Percentiles rank a stretch among this genome's conserved stretches.
These are phyloP conservation scores for Gallinago jamesoni DNA, from an alignment of 2,113 vertebrate genomes.

Conservation along the genomic window DNA sequence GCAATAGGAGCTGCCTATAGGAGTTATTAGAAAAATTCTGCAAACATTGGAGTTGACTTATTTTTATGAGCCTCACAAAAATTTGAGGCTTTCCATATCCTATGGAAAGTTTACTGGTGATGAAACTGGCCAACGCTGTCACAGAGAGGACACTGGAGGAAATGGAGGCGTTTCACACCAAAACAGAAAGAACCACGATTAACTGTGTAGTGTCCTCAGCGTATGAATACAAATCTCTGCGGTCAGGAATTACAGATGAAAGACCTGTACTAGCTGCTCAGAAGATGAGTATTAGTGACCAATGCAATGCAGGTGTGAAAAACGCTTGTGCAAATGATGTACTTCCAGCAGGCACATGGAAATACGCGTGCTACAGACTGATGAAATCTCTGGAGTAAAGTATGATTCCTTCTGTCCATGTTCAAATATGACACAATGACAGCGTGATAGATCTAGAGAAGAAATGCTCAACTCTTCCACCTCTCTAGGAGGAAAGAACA, in stretches of 20 bases:
- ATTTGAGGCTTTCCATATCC: background rate
- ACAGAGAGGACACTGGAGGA: background rate
- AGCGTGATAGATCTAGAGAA: background rate
- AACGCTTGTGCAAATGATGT: background rate
- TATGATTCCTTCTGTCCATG: fast-evolving
- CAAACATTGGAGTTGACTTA: background rate
- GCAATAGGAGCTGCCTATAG: background rate
- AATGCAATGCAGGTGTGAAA: background rate
- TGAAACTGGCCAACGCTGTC: background rate
- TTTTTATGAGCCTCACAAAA: background rate
- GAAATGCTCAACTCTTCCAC: background rate
- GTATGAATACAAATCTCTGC: background rate
- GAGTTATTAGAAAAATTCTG: background rate
- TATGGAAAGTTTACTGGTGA: background rate
- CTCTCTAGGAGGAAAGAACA: background rate
- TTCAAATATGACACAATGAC: background rate
- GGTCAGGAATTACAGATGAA: background rate
- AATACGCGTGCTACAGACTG: background rate
- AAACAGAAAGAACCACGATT: background rate
- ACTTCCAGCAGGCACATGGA: background rate
- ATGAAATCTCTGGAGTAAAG: background rate
- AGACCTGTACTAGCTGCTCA: background rate
- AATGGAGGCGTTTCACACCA: background rate
- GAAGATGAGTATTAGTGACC: background rate
- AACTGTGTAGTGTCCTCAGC: background rate